Evolutionary conservation across 1,140 invertebrate genomes (phyloP), one percentile per base, ranked within the genome.

Genomic region (Microplitis demolitor): DNA sequence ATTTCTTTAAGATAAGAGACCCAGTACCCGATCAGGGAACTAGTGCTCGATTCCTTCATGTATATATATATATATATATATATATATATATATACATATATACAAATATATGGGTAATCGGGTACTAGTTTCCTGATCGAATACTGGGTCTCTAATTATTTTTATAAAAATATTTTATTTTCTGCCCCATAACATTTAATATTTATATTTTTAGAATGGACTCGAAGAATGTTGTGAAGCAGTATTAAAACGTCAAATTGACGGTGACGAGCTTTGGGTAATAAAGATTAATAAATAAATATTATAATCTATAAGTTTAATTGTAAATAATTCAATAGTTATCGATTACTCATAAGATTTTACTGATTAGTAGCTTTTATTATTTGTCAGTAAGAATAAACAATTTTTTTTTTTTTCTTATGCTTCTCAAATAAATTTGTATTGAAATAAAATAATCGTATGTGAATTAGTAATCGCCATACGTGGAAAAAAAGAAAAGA

Each of bases 211-310:
- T n/a, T 64, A 85, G 84, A 83, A 84, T 72, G 82, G 78, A 13
- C 61, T 84, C 67, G 82, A 81, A 5, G 79, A 82, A n/a, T 84
- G 82, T 60, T 85, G 84, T 61, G 77, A 80, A 45, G 79, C 81
- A 0, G 74, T 83, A n/a, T 51, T 72, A 6, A 85, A 83, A 71
- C 77, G 82, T 14, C 78, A 83, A 54, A 81, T 85, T 62, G 80
- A 83, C 50, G 84, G 84, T 33, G 82, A 84, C 39, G 81, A 83
- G 60, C 60, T 85, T n/a, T 50, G 84, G 72, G 84, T 85, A 34
- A n/a, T 8, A 6, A 53, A 8, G 11, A 34, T n/a, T 5, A 54
- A 6, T n/a, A 54, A 16, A 54, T 16, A 11, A 54, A 54, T 54
- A 54, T 54, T 14, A 14, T 54, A 4, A 54, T 54, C n/a, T 8